Evolutionary conservation across 2,113 vertebrate genomes (phyloP).

Genomic region (Accipiter cooperii): DNA sequence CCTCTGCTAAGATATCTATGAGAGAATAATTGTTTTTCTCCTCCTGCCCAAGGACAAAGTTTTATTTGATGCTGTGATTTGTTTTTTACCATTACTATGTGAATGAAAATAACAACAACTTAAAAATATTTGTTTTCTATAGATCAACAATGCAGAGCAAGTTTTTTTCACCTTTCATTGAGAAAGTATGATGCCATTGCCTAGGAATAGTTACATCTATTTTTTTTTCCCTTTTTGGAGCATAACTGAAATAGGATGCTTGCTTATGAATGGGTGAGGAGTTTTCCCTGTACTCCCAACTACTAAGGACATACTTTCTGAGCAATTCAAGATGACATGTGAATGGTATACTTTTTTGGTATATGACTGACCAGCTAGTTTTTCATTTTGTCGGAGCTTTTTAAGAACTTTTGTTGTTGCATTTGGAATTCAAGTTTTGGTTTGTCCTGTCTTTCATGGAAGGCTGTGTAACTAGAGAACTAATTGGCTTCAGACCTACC

Average conservation of each 20-base stretch:
- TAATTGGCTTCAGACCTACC: not conserved
- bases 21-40: not conserved
- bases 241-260: not conserved
- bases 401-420: not conserved
- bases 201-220: not conserved
- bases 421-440: not conserved
- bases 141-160: not conserved
- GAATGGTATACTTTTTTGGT: not conserved
- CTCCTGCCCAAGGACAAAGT: not conserved
- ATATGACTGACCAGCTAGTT: not conserved
- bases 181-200: conserved; percentile 28
- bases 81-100: conserved; percentile 11
- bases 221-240: not conserved
- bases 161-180: conserved; percentile 23
- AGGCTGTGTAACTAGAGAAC: not conserved
- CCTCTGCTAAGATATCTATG: conserved; percentile 21
- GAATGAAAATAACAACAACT: conserved; percentile 3
- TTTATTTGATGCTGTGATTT: conserved; percentile 47
- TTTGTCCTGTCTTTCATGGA: not conserved
- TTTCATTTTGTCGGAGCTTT: not conserved
- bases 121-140: not conserved
- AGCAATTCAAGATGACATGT: not conserved
- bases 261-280: not conserved
- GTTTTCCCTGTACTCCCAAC: not conserved
- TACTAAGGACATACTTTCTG: not conserved